These are phyloP conservation scores for Melanotaenia parkinsoni DNA, from an alignment of 2,797 vertebrate genomes.

Conservation along the genomic window DNA sequence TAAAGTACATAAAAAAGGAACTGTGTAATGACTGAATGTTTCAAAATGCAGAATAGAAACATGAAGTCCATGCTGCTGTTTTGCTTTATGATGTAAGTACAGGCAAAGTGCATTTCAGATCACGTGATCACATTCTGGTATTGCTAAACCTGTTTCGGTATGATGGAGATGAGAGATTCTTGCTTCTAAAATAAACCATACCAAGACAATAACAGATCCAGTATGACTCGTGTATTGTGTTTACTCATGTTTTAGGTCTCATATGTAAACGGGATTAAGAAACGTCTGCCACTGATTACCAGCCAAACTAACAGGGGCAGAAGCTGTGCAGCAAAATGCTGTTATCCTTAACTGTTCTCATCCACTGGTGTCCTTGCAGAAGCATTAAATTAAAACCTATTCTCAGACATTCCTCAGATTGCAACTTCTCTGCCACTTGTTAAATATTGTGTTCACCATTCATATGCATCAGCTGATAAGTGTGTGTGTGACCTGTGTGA, in stretches of 20 bases:
- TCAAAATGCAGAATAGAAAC: slow-evolving; percentile 54
- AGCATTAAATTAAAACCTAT: slow-evolving; percentile 2
- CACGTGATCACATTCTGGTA: slow-evolving; percentile 15
- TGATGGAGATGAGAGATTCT: slow-evolving; percentile 7
- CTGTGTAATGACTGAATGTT: background rate
- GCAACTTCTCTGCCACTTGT: slow-evolving; percentile 10
- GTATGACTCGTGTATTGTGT: background rate
- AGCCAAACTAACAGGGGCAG: background rate
- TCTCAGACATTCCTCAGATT: slow-evolving; percentile 9
- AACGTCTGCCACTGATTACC: background rate
- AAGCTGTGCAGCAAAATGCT: slow-evolving; percentile 7
- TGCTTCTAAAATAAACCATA: background rate
- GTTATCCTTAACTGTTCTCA: slow-evolving; percentile 1
- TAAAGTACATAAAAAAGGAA: slow-evolving; percentile 27
- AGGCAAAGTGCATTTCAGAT: slow-evolving; percentile 6
- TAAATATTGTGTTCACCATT: slow-evolving; percentile 15
- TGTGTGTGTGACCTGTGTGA: slow-evolving; percentile 38
- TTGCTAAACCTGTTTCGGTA: background rate
- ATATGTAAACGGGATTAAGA: background rate
- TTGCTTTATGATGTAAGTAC: background rate
- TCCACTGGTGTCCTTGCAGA: background rate
- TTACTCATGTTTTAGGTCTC: background rate
- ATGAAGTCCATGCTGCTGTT: background rate
- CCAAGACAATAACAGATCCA: background rate
- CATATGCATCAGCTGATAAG: slow-evolving; percentile 16